Base-by-base conservation (phyloP, 2,888 invertebrate species). In the Machimus rusticus region DNA sequence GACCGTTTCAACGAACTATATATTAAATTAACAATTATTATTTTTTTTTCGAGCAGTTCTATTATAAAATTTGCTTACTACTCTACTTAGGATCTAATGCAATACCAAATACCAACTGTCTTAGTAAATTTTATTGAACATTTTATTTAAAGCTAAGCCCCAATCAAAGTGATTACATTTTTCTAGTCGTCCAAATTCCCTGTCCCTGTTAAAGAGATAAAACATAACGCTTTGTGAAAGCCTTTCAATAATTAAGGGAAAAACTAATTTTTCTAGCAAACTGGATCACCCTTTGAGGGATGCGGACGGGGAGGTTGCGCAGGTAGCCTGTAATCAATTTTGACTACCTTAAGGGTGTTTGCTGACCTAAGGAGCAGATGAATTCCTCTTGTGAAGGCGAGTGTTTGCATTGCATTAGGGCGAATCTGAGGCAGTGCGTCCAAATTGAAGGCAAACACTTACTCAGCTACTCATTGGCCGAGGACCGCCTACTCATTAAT, bases 401-500 rank as follows among this genome's bases (percentile, higher is more conserved):
- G 39, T 85, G 55, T 85, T 85, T 74, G 74, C 74, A 74, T 46
- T 39, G 85, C 43, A 74, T 85, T 85, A 74, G 37, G 74, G 74
- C 9, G 57, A 82, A 82, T 84, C 66, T 37, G 23, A n/a, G 19
- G 37, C 66, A 66, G 34, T 66, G 46, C 9, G 28, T n/a, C 66
- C 43, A 85, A 85, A 74, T 85, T 85, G 74, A 74, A 85, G 74
- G 74, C 57, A 74, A 43, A 74, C 66, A 85, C 46, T 85, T 74
- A 31, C 74, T 28, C 34, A 43, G 43, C 85, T 74, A 85, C 85
- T 85, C 74, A 74, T 28, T 46, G 46, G 9, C 74, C 46, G 19
- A 46, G 31, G 16, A 46, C 74, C 85, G 74, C 85, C 85, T 46
- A 19, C 85, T 85, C 85, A 85, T 85, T 85, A 85, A 74, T 85